A percentile compares a stretch with the other conserved stretches of the same genome.
Evolutionary conservation across 2,113 vertebrate genomes (phyloP).

Genomic region (Sakesphorus luctuosus): DNA sequence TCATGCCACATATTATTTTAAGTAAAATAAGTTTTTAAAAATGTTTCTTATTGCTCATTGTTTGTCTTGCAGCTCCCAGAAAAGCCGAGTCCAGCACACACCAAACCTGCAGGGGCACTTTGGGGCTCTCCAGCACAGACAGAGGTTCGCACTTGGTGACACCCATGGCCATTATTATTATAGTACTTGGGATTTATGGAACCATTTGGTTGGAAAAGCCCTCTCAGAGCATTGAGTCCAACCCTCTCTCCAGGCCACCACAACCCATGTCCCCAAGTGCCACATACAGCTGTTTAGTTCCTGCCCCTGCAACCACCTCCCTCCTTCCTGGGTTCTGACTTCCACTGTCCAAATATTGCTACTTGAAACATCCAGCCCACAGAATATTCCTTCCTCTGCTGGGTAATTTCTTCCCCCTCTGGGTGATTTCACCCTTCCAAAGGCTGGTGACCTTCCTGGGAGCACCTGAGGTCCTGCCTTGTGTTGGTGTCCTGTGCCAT

Average conservation of each 20-base stretch:
- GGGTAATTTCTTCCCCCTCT: accelerated
- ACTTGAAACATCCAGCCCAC: not conserved
- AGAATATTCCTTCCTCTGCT: not conserved
- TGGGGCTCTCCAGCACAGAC: accelerated
- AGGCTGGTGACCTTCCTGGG: not conserved
- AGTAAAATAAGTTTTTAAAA: not conserved
- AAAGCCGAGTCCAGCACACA: not conserved
- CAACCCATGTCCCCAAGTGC: not conserved
- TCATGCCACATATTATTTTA: not conserved
- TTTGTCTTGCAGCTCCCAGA: not conserved
- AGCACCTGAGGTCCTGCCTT: not conserved
- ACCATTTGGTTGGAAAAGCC: not conserved
- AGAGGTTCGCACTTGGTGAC: accelerated
- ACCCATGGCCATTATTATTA: not conserved
- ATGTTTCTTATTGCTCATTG: not conserved
- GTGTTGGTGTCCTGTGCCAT: not conserved
- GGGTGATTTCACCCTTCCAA: not conserved
- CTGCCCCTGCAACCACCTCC: not conserved
- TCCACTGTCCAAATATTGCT: not conserved
- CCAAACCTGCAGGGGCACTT: accelerated
- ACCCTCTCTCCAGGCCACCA: not conserved
- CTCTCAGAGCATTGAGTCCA: not conserved
- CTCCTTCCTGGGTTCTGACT: not conserved
- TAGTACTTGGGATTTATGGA: not conserved
- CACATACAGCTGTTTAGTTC: not conserved